Evolutionary conservation across 2,888 invertebrate genomes (phyloP).

Genomic region (Colostygia pectinataria): DNA sequence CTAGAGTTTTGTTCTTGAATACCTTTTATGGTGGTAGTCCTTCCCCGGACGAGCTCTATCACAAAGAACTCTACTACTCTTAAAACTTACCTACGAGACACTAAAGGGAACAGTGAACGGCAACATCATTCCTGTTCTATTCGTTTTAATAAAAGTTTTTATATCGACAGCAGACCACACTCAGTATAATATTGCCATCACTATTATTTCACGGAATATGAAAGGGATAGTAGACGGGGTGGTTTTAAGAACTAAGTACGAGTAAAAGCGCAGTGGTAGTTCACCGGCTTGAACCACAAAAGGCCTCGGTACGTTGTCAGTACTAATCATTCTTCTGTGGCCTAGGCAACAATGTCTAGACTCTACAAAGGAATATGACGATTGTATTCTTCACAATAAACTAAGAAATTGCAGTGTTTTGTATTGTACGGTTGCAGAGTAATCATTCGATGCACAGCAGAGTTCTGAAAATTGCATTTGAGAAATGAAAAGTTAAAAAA

Average conservation of each 20-base stretch:
- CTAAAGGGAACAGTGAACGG: background rate
- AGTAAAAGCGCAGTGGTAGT: constrained; percentile 68
- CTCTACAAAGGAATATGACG: constrained; percentile 43
- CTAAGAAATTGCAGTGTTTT: constrained; percentile 35
- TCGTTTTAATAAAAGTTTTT: constrained; percentile 5
- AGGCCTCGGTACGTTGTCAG: constrained; percentile 44
- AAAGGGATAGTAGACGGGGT: constrained; percentile 42
- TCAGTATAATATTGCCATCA: constrained; percentile 31
- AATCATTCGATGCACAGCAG: constrained; percentile 4
- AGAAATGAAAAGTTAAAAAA: background rate
- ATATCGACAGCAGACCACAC: constrained; percentile 8
- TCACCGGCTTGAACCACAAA: constrained; percentile 66
- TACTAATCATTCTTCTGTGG: constrained; percentile 34
- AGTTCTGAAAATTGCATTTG: background rate
- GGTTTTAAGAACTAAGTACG: constrained; percentile 59
- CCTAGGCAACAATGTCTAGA: constrained; percentile 57
- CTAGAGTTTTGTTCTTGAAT: too few species aligned
- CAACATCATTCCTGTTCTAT: background rate
- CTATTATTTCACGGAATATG: constrained; percentile 40
- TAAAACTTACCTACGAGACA: too few species aligned
- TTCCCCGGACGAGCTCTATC: too few species aligned
- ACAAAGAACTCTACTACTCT: too few species aligned
- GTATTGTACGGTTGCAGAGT: constrained; percentile 41
- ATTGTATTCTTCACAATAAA: constrained; percentile 36
- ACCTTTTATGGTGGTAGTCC: too few species aligned